Base-by-base conservation (phyloP, 2,888 invertebrate species). In the Noctua fimbriata region DNA sequence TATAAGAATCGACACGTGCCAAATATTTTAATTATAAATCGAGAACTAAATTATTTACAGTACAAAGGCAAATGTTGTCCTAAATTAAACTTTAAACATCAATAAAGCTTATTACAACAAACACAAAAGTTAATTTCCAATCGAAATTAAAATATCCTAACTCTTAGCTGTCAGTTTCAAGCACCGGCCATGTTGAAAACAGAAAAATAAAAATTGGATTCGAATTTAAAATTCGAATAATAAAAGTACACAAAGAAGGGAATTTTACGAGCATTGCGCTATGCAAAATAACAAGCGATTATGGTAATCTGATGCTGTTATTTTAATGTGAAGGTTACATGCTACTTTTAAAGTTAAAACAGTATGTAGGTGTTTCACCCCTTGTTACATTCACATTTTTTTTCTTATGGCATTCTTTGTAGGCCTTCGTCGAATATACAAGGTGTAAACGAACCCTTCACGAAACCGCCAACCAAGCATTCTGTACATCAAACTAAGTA, bases 221-320 rank as follows among this genome's bases (percentile, higher is more conserved):
- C 72, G 28, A 55, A 79, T 81, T 83, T 83, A 18, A 83, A 88
- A 81, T 83, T 79, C 73, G 69, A 81, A 88, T 85, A 83, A 73
- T 76, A 70, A 86, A 84, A 84, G 78, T 81, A 79, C 71, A 76
- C 67, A 78, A 60, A 69, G 67, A 65, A 32, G n/a, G 47, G 55
- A 66, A 73, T 73, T 88, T 78, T 83, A 82, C 77, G 82, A 87
- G 81, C 69, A 79, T 76, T 79, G 74, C 75, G 75, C 49, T 36
- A 80, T 78, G 79, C 49, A 80, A 80, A 88, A 86, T 76, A 88
- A 80, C 83, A 87, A 84, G 78, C 72, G 82, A 79, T 78, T 84
- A 87, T 84, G 81, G 80, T 81, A 82, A 87, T 87, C 69, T 55
- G 52, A 69, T 10, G 44, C 55, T 58, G 77, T 82, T 84, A 81